These are phyloP conservation scores for Myotis brandtii DNA, from an alignment of 2,113 vertebrate genomes.

Conservation along the genomic window DNA sequence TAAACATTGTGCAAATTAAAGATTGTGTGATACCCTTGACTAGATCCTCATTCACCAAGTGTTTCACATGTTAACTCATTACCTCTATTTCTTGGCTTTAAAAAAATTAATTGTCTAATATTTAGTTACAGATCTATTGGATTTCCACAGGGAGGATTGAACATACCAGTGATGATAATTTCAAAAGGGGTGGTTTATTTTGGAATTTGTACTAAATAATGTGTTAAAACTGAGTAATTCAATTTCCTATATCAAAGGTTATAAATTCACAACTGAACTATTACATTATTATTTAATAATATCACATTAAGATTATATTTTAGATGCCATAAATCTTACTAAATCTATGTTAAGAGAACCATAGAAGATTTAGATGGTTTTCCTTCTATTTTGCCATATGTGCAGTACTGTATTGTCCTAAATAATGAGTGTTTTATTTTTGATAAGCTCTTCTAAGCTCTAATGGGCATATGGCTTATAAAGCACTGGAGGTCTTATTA, in stretches of 20 bases:
- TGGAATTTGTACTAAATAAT: not conserved
- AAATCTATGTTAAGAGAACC: not conserved
- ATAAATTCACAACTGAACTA: not conserved
- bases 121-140: not conserved
- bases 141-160: not conserved
- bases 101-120: not conserved
- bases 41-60: not conserved
- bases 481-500: not conserved
- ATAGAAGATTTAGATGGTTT: not conserved
- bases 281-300: not conserved
- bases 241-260: not conserved
- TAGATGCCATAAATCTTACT: not conserved
- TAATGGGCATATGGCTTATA: not conserved
- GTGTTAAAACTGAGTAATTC: not conserved
- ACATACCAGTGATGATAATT: not conserved
- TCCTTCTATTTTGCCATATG: not conserved
- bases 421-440: slow-evolving; percentile 41
- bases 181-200: not conserved
- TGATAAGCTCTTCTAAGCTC: not conserved
- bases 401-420: not conserved
- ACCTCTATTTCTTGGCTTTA: not conserved
- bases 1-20: not conserved
- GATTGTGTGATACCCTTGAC: not conserved
- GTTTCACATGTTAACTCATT: not conserved
- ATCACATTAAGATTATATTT: not conserved